phyloP scores from a whole-genome alignment of 2,797 vertebrate species.

The Peromyscus melanophrys region DNA sequence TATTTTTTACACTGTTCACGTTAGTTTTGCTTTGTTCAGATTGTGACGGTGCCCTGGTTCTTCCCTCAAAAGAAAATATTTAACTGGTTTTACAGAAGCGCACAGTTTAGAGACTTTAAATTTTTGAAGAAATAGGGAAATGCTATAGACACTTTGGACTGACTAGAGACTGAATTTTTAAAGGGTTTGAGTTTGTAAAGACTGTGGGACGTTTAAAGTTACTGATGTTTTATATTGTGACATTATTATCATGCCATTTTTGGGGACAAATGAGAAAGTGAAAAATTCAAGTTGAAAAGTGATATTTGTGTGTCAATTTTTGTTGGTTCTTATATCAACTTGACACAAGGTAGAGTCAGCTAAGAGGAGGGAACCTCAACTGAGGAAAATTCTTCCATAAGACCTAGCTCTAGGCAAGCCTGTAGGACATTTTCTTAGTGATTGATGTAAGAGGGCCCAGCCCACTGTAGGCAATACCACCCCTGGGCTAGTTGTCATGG shows the following conservation, averaged over 20 bases:
- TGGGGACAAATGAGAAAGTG: neutral
- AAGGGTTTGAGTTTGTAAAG: neutral
- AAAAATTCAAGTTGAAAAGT: neutral
- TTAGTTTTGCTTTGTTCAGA: neutral
- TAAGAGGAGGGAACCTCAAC: neutral
- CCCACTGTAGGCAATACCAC: neutral
- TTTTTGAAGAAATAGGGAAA: neutral
- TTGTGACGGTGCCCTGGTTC: neutral
- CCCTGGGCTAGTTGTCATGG: neutral
- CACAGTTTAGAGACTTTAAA: neutral
- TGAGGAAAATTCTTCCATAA: neutral
- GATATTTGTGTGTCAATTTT: neutral
- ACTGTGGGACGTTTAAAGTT: neutral
- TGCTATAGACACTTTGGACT: neutral
- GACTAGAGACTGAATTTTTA: neutral
- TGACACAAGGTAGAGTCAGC: neutral
- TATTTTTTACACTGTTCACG: neutral
- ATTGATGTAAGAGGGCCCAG: neutral
- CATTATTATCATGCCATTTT: neutral
- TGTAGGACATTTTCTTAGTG: neutral
- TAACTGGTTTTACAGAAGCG: neutral
- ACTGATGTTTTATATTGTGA: neutral
- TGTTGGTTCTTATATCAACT: neutral
- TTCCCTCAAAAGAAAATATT: neutral
- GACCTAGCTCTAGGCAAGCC: neutral